Percentiles rank a stretch among this genome's conserved stretches.
Conservation (phyloP, 2,113 vertebrate genomes). For the Antigone vipio region DNA sequence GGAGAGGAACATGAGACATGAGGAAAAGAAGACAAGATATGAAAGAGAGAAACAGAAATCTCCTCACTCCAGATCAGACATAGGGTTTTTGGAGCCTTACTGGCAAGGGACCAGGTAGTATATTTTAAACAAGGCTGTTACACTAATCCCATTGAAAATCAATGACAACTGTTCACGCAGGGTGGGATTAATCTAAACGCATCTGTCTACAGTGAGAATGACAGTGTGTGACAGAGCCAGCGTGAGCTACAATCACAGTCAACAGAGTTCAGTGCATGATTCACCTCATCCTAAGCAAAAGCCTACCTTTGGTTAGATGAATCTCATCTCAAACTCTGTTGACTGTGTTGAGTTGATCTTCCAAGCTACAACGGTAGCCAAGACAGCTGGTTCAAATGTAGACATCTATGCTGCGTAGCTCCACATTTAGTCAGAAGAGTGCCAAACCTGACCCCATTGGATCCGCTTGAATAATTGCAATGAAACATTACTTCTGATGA, state of each 20-base stretch:
- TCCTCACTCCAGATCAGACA: neutral
- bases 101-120: neutral
- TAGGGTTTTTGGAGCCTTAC: neutral
- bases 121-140: neutral
- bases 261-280: neutral
- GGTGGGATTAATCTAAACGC: neutral
- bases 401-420: neutral
- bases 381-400: neutral
- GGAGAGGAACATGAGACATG: neutral
- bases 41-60: neutral
- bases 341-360: neutral
- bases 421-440: neutral
- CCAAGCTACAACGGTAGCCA: neutral
- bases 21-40: neutral
- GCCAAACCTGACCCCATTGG: neutral
- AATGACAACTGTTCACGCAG: neutral
- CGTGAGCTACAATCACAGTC: fast-evolving
- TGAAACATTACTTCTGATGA: neutral
- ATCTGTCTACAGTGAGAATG: neutral
- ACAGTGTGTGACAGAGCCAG: neutral
- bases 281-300: neutral
- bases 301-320: neutral
- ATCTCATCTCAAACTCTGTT: neutral
- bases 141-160: neutral
- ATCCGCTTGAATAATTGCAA: neutral